Evolutionary conservation across 1,140 invertebrate genomes (phyloP).

Genomic region (Trichonephila inaurata): DNA sequence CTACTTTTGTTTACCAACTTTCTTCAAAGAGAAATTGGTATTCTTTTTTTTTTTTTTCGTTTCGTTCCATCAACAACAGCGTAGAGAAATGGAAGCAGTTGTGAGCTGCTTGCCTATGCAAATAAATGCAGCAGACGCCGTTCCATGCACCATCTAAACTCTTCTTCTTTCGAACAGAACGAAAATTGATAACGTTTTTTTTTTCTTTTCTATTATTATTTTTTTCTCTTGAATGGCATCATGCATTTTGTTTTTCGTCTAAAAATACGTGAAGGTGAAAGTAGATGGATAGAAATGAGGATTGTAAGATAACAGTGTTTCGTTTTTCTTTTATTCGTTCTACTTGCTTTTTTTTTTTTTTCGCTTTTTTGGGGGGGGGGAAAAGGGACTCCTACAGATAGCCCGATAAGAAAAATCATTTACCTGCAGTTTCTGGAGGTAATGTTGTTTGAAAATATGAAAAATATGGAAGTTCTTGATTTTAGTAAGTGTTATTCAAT

Average conservation of each 20-base stretch:
- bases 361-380: neutral
- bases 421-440: neutral
- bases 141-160: slow-evolving; percentile 74
- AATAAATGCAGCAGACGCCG: slow-evolving; percentile 74
- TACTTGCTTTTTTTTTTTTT: neutral
- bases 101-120: slow-evolving; percentile 72
- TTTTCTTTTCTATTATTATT: slow-evolving; percentile 47
- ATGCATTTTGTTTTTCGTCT: slow-evolving; percentile 58
- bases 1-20: slow-evolving; percentile 76
- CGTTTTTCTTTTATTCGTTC: neutral
- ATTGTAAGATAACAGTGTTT: slow-evolving; percentile 67
- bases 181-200: slow-evolving; percentile 75
- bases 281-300: slow-evolving; percentile 60
- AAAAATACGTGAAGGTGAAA: slow-evolving; percentile 66
- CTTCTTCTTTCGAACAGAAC: slow-evolving; percentile 69
- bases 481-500: too few relatives aligned
- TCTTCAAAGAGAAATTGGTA: slow-evolving; percentile 73
- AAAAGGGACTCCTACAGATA: neutral
- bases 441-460: neutral
- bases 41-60: slow-evolving; percentile 25
- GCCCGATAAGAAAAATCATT: neutral
- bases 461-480: too few relatives aligned
- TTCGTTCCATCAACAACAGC: slow-evolving; percentile 42
- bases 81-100: slow-evolving; percentile 35
- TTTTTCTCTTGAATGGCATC: slow-evolving; percentile 58